Conservation (phyloP, 2,113 vertebrate species). For the Rhabdornis inornatus region DNA sequence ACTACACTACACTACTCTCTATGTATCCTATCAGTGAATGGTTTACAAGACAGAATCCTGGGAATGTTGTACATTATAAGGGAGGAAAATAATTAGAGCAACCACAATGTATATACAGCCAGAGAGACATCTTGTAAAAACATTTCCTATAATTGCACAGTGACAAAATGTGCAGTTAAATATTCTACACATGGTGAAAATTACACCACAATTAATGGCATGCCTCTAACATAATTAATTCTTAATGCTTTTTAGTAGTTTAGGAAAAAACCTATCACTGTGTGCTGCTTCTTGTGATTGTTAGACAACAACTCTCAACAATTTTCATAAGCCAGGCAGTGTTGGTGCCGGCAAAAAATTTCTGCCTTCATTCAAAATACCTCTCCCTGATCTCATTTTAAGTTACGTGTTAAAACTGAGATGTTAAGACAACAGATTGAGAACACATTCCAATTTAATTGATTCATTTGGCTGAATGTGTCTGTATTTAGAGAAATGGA, state of each 20-base stretch:
- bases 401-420: not conserved
- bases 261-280: not conserved
- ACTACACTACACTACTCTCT: not conserved
- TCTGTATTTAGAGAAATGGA: not conserved
- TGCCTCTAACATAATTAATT: slow-evolving; percentile 24
- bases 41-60: slow-evolving; percentile 9
- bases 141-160: slow-evolving; percentile 36
- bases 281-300: not conserved
- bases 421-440: not conserved
- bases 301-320: not conserved
- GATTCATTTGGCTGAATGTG: not conserved
- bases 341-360: not conserved
- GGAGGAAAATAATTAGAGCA: slow-evolving; percentile 32
- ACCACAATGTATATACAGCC: slow-evolving; percentile 21
- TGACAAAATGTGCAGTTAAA: slow-evolving; percentile 38
- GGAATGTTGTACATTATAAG: slow-evolving; percentile 11
- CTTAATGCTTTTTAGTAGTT: not conserved
- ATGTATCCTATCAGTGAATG: not conserved
- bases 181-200: slow-evolving; percentile 42
- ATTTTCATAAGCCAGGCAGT: not conserved
- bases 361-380: not conserved
- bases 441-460: not conserved
- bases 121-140: slow-evolving; percentile 37
- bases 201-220: slow-evolving; percentile 21
- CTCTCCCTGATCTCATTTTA: not conserved